Evolutionary conservation across 2,797 vertebrate genomes (phyloP).

Genomic region (Leptoclinus maculatus): DNA sequence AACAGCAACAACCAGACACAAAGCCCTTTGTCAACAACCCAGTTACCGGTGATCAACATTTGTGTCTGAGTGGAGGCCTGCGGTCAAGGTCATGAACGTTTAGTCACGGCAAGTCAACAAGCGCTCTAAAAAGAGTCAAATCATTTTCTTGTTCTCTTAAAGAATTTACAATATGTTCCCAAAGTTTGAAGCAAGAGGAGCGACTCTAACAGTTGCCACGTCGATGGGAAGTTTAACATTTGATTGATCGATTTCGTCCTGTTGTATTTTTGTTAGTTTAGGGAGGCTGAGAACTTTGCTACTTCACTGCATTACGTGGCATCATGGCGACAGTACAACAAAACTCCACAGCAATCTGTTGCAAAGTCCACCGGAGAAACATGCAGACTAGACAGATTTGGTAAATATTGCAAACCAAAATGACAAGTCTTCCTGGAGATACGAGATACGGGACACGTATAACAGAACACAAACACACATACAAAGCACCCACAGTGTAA

Average conservation of each 20-base stretch:
- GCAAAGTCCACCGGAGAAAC: slow-evolving; percentile 54
- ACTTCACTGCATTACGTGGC: slow-evolving; percentile 46
- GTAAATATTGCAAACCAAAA: slow-evolving; percentile 47
- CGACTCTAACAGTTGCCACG: slow-evolving; percentile 32
- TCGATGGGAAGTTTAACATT: slow-evolving; percentile 52
- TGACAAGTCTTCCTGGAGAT: slow-evolving; percentile 39
- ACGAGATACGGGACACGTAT: slow-evolving; percentile 35
- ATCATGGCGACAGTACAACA: slow-evolving; percentile 24
- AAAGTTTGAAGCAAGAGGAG: slow-evolving; percentile 24
- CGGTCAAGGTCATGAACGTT: slow-evolving; percentile 53
- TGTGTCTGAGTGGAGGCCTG: slow-evolving; percentile 29
- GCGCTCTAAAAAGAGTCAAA: background rate
- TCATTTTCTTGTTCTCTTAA: slow-evolving; percentile 4
- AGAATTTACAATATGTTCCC: slow-evolving; percentile 11
- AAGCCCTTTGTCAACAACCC: slow-evolving; percentile 55
- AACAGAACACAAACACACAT: slow-evolving; percentile 56
- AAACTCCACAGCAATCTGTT: slow-evolving; percentile 42
- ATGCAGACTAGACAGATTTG: slow-evolving; percentile 30
- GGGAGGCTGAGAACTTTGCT: slow-evolving; percentile 43
- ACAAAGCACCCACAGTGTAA: slow-evolving; percentile 59
- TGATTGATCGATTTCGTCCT: slow-evolving; percentile 54
- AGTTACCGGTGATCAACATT: slow-evolving; percentile 47
- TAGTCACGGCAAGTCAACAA: slow-evolving; percentile 30
- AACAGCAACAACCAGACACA: slow-evolving; percentile 56
- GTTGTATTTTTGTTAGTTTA: slow-evolving; percentile 56